phyloP scores from a whole-genome alignment of 2,113 vertebrate genomes.

The Lophotis ruficrista region DNA sequence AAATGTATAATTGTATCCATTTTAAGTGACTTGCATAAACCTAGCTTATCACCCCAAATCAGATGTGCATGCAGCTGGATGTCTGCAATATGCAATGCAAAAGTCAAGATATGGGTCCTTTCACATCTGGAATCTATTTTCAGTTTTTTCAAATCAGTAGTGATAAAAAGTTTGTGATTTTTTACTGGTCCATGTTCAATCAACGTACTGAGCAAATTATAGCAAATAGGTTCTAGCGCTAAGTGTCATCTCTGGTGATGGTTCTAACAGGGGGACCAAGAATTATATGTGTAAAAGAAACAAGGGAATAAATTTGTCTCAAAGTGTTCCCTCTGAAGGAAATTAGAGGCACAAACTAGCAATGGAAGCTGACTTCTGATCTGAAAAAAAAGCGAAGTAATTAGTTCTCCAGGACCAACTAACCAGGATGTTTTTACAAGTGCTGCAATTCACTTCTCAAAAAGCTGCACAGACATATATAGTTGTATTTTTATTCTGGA shows the following conservation, averaged over 20 bases:
- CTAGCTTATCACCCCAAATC: background rate
- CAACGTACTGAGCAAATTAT: background rate
- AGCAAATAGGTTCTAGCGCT: background rate
- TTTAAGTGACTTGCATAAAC: background rate
- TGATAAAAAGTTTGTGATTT: background rate
- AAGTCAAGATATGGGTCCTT: background rate
- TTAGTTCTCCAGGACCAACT: accelerated
- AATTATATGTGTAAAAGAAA: background rate
- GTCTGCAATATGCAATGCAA: background rate
- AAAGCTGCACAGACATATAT: background rate
- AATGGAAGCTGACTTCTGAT: background rate
- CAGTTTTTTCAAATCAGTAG: background rate
- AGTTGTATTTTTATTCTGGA: background rate
- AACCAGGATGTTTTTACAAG: background rate
- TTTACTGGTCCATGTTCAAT: background rate
- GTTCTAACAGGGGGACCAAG: background rate
- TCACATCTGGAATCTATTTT: background rate
- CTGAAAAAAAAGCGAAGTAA: background rate
- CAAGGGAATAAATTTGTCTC: background rate
- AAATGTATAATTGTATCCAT: background rate
- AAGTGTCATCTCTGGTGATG: background rate
- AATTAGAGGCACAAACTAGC: background rate
- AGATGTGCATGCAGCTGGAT: background rate
- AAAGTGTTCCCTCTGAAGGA: background rate
- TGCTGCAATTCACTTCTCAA: background rate